phyloP scores from a whole-genome alignment of 2,797 vertebrate genomes.

The Galagoides demidoff region DNA sequence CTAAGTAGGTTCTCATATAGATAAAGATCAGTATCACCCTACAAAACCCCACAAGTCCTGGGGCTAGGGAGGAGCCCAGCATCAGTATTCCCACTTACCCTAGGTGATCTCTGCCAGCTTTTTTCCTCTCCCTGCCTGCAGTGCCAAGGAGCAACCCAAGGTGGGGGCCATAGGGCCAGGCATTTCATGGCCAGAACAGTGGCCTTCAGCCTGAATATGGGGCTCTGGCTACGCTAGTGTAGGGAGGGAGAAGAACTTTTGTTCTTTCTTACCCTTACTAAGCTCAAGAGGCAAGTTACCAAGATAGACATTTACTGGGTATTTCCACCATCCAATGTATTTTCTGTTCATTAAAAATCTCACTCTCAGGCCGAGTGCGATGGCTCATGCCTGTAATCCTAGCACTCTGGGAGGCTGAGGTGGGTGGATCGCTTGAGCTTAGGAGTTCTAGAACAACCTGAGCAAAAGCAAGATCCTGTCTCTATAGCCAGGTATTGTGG shows the following conservation, averaged over 20 bases:
- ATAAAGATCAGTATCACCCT: neutral
- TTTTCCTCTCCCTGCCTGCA: neutral
- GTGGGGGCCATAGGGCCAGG: neutral
- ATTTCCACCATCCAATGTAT: neutral
- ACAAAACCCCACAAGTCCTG: neutral
- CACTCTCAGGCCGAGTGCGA: no score
- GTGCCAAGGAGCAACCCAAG: neutral
- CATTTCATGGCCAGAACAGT: neutral
- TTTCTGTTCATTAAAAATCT: neutral
- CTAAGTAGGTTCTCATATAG: neutral
- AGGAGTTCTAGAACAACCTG: no score
- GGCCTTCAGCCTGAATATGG: no score
- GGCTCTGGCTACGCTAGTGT: neutral
- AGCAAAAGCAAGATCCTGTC: no score
- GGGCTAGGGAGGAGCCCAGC: neutral
- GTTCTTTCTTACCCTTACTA: neutral
- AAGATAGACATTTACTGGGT: neutral
- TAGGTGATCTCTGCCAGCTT: neutral
- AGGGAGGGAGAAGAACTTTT: neutral
- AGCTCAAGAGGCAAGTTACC: neutral
- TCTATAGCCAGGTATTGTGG: no score
- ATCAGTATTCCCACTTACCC: neutral
- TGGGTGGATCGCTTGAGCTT: no score
- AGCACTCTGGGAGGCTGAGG: no score
- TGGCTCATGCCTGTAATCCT: no score